Percentiles rank a stretch among this genome's conserved stretches.
Conservation (phyloP, 2,797 vertebrate species). For the Epinephelus awoara region DNA sequence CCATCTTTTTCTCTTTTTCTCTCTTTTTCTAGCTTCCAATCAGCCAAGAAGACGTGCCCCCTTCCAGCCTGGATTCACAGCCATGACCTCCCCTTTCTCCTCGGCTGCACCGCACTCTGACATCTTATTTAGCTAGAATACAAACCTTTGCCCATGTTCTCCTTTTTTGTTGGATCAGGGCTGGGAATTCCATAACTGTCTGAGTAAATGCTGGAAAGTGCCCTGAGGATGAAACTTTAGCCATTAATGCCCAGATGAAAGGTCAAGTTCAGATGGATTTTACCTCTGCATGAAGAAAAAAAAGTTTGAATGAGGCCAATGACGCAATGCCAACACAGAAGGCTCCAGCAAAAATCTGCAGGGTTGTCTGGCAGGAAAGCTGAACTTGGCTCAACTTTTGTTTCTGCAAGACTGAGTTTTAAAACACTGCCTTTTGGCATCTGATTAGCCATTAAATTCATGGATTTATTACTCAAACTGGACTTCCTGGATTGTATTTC, state of each 20-base stretch:
- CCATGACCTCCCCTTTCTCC: neutral
- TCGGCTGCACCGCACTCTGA: conserved; percentile 2
- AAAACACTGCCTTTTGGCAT: neutral
- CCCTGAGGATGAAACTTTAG: conserved; percentile 20
- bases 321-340: neutral
- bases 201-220: conserved; percentile 6
- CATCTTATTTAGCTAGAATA: conserved; percentile 17
- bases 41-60: neutral
- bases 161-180: neutral
- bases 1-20: conserved; percentile 14
- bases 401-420: neutral
- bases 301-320: neutral
- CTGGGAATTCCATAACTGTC: neutral
- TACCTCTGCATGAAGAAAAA: neutral
- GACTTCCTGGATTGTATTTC: conserved; percentile 16
- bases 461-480: neutral
- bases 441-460: neutral
- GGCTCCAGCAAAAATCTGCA: neutral
- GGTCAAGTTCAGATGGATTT: neutral
- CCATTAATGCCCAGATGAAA: neutral
- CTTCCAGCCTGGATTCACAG: neutral
- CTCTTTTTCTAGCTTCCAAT: conserved; percentile 1
- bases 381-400: conserved; percentile 8
- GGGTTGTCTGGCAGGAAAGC: neutral
- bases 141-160: conserved; percentile 14